Evolutionary conservation across 2,797 vertebrate species (phyloP).

Genomic region (Phataginus tetradactyla): DNA sequence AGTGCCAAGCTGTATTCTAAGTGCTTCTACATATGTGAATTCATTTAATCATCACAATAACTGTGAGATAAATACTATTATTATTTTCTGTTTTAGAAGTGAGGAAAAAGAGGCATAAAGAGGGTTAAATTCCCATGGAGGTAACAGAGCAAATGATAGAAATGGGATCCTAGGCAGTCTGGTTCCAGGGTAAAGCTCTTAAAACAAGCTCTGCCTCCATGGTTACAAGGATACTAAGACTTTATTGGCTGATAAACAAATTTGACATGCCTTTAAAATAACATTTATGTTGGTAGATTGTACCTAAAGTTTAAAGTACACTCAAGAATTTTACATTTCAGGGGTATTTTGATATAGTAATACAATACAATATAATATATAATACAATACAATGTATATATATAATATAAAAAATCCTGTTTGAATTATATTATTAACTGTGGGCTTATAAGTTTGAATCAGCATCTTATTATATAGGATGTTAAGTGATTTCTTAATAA

Average conservation of each 20-base stretch:
- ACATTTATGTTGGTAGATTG: background rate
- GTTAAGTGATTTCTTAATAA: background rate
- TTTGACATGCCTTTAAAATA: background rate
- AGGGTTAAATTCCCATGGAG: background rate
- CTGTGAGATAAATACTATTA: background rate
- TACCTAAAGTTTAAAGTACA: background rate
- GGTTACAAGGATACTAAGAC: background rate
- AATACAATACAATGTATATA: no score
- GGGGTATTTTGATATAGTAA: background rate
- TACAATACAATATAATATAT: no score
- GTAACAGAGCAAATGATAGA: background rate
- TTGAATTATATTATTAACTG: background rate
- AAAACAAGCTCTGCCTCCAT: background rate
- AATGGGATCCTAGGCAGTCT: background rate
- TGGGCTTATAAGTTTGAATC: background rate
- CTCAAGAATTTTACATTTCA: constrained; percentile 12
- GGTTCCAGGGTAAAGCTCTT: background rate
- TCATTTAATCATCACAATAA: constrained; percentile 19
- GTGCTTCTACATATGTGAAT: background rate
- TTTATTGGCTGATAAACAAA: background rate
- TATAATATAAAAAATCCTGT: background rate
- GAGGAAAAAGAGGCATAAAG: background rate
- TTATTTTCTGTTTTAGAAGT: background rate
- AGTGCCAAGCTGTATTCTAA: background rate
- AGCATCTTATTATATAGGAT: background rate